Percentiles rank a stretch among this genome's conserved stretches.
phyloP scores from a whole-genome alignment of 2,888 invertebrate genomes.

The Tenthredo distinguenda region DNA sequence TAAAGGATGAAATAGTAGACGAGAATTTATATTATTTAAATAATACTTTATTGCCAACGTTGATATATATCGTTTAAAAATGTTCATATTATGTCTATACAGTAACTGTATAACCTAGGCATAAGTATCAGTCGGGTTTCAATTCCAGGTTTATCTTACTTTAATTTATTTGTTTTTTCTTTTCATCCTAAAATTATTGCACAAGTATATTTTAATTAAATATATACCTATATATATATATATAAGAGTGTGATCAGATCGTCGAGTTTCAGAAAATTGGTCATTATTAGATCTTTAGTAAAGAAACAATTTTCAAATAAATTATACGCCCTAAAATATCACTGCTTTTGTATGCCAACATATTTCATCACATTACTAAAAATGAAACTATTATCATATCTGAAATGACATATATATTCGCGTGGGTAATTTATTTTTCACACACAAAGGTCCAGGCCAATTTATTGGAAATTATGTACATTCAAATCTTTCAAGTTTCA shows the following conservation, averaged over 20 bases:
- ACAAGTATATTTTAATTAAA: not conserved
- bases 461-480: slow-evolving; percentile 22
- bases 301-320: slow-evolving; percentile 5
- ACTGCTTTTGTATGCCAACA: slow-evolving; percentile 27
- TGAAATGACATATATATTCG: slow-evolving; percentile 13
- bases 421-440: not conserved
- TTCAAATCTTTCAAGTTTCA: slow-evolving; percentile 44
- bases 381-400: slow-evolving; percentile 41
- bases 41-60: slow-evolving; percentile 29
- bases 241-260: too few species aligned
- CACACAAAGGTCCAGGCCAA: not conserved
- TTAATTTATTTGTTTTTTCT: not conserved
- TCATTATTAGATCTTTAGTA: not conserved
- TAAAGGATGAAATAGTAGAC: slow-evolving; percentile 28
- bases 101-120: slow-evolving; percentile 18
- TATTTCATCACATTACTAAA: not conserved
- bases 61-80: not conserved
- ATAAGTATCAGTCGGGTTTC: not conserved
- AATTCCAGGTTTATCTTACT: not conserved
- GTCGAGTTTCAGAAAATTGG: not conserved
- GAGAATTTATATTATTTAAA: slow-evolving; percentile 31
- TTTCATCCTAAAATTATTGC: not conserved
- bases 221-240: not conserved
- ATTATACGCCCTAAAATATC: not conserved
- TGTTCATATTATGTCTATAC: not conserved